Evolutionary conservation across 2,888 invertebrate species (phyloP).

Genomic region (Chalcosyrphus nemorum): DNA sequence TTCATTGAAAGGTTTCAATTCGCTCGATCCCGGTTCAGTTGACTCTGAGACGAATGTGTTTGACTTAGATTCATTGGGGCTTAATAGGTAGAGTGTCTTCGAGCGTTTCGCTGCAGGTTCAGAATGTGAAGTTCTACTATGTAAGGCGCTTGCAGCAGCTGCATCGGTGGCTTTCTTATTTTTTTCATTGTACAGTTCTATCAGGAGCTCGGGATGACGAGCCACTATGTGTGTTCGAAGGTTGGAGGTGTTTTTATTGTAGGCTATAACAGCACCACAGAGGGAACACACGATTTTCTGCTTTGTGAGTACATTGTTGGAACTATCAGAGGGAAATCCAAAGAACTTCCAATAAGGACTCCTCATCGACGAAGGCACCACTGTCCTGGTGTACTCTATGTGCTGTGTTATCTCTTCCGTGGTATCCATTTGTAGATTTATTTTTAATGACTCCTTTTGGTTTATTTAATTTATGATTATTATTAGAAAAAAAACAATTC

Average conservation of each 20-base stretch:
- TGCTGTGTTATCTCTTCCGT: slow-evolving; percentile 55
- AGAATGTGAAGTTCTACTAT: not conserved
- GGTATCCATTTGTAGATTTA: slow-evolving; percentile 39
- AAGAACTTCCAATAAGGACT: slow-evolving; percentile 78
- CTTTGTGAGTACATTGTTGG: slow-evolving; percentile 76
- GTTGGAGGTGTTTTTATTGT: slow-evolving; percentile 78
- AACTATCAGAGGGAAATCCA: slow-evolving; percentile 77
- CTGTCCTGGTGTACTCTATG: slow-evolving; percentile 75
- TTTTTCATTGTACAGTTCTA: slow-evolving; percentile 70
- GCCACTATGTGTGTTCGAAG: slow-evolving; percentile 77
- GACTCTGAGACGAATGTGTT: slow-evolving; percentile 17
- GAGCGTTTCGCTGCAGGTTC: slow-evolving; percentile 42
- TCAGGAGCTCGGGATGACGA: slow-evolving; percentile 75
- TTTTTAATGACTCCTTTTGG: not conserved
- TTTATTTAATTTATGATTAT: not conserved
- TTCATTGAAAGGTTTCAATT: slow-evolving; percentile 34
- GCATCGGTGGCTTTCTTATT: slow-evolving; percentile 46
- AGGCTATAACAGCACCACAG: slow-evolving; percentile 76
- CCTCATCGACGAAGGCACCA: slow-evolving; percentile 77
- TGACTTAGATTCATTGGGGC: not conserved
- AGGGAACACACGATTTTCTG: slow-evolving; percentile 77
- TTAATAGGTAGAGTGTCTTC: slow-evolving; percentile 31
- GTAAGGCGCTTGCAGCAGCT: not conserved
- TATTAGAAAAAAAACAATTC: slow-evolving; percentile 6
- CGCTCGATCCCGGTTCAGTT: not conserved